Conservation (phyloP, 1,140 invertebrate genomes). For the Orius insidiosus region DNA sequence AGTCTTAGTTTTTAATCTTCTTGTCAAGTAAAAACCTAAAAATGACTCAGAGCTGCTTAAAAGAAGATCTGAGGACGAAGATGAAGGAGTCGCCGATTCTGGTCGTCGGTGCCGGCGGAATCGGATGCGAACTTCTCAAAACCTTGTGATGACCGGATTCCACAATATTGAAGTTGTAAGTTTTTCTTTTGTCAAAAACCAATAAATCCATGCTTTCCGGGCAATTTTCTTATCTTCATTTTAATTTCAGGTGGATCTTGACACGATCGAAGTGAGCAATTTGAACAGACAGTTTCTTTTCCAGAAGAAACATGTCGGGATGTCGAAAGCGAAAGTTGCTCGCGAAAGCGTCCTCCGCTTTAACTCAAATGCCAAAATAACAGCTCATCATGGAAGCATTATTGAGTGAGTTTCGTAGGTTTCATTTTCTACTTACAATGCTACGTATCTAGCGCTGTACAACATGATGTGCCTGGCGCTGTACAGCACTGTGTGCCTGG, state of each 20-base stretch:
- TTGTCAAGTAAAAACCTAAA: no score
- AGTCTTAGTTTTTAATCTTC: no score
- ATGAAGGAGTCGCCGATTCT: conserved; percentile 40
- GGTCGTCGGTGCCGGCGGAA: conserved; percentile 95
- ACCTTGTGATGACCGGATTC: conserved; percentile 90
- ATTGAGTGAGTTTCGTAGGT: conserved; percentile 78
- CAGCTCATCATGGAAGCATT: conserved; percentile 84
- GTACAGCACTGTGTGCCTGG: no score
- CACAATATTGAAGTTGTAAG: conserved; percentile 85
- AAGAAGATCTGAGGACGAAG: conserved; percentile 2
- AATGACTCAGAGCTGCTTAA: no score
- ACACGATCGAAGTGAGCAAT: conserved; percentile 99
- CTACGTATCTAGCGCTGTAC: no score
- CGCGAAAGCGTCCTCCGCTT: conserved; percentile 74
- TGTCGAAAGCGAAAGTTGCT: conserved; percentile 82
- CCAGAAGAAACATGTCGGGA: conserved; percentile 92
- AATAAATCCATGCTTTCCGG: no score
- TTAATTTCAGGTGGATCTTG: conserved; percentile 92
- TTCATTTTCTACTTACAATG: no score
- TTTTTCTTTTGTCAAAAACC: no score
- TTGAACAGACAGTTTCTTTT: conserved; percentile 97
- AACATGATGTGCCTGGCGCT: no score
- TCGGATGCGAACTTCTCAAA: conserved; percentile 98
- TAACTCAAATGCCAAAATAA: conserved; percentile 75
- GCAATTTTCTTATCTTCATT: no score